Evolutionary conservation across 2,888 invertebrate genomes (phyloP).

Genomic region (Crossocerus cetratus): DNA sequence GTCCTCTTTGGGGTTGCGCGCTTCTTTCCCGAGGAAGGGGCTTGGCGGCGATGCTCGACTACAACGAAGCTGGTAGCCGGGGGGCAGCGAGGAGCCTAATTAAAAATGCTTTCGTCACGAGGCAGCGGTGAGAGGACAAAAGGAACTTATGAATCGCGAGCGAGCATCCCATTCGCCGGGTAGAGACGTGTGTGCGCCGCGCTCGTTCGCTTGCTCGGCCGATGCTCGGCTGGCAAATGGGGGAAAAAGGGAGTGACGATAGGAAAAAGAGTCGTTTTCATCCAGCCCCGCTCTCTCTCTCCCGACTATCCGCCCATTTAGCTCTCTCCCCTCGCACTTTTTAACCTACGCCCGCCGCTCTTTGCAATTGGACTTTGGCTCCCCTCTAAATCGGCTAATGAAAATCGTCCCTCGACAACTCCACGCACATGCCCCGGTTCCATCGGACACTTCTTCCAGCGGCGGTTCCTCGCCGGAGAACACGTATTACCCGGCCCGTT

Average conservation of each 20-base stretch:
- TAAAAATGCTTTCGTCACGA: conserved; percentile 58
- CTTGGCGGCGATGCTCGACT: not conserved
- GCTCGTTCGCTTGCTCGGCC: not conserved
- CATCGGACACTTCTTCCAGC: too few relatives aligned
- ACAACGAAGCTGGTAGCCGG: conserved; percentile 19
- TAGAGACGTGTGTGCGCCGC: not conserved
- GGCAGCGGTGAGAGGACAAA: conserved; percentile 43
- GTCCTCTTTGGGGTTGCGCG: not conserved
- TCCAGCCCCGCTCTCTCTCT: not conserved
- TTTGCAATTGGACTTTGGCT: not conserved
- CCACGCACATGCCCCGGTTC: too few relatives aligned
- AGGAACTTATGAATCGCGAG: conserved; percentile 52
- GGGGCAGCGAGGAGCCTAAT: conserved; percentile 51
- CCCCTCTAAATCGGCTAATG: not conserved
- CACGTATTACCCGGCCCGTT: too few relatives aligned
- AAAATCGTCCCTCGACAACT: not conserved
- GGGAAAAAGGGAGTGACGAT: not conserved
- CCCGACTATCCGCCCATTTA: not conserved
- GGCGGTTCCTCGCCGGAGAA: too few relatives aligned
- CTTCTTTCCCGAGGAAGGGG: not conserved
- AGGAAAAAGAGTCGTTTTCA: conserved; percentile 8
- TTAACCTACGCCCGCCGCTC: not conserved
- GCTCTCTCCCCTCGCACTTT: not conserved
- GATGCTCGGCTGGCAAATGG: not conserved
- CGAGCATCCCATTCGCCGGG: conserved; percentile 35